Base-by-base conservation (phyloP, 2,888 invertebrate genomes). In the Odontocerum albicorne region DNA sequence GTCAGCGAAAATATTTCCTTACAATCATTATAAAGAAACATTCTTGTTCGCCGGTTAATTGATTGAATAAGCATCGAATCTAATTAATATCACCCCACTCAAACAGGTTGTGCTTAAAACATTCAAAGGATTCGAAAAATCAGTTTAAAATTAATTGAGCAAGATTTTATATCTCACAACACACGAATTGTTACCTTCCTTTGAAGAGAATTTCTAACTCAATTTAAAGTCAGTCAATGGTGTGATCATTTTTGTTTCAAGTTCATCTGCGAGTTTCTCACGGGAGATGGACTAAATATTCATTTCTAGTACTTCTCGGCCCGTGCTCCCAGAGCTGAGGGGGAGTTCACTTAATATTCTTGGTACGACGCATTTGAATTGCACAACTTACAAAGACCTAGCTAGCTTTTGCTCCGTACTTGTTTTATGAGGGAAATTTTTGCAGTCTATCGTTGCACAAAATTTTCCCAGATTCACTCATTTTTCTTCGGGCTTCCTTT, bases 241-340 rank as follows among this genome's bases (percentile, higher is more conserved):
- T 36, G 15, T 27, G 38, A 44, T 44, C 42, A 51, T 51, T 51
- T 54, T 54, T 35, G 46, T 53, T 54, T 54, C 47, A 42, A 49
- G 55, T 51, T 59, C 59, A 59, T 59, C 59, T 55, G 59, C 49
- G 32, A 27, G 19, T 4, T 59, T 59, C 59, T 43, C 59, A 59
- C 59, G 59, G 36, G 21, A 40, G 38, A 17, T 15, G 39, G 27
- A 38, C 55, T 59, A 55, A 55, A 59, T 59, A 59, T 59, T 55
- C 55, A 59, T 59, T 55, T 36, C 32, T 51, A 36, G 22, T 13
- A 8, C 36, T 36, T 49, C 43, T 43, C 15, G 10, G n/a, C 27
- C 15, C 16, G 13, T n/a, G n/a, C 17, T 8, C 32, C 17, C 16
- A 10, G 32, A 10, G 31, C 32, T 10, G 12, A 15, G 2, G 32